Conservation (phyloP, 2,113 vertebrate genomes). For the Ginglymostoma cirratum region DNA sequence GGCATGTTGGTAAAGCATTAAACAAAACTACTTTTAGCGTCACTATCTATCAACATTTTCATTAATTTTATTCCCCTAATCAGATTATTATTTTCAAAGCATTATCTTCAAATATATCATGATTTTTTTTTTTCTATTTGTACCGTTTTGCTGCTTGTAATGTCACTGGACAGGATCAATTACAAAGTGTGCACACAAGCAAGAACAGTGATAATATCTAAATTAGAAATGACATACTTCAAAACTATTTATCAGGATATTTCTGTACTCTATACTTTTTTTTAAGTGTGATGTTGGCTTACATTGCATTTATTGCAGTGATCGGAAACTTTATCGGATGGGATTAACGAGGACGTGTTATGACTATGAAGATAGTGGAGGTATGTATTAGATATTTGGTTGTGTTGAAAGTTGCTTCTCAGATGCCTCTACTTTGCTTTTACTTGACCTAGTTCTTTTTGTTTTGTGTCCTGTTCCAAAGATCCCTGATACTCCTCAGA, state of each 20-base stretch:
- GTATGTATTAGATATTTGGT: constrained; percentile 24
- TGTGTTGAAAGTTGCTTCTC: neutral
- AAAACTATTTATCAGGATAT: neutral
- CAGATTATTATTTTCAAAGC: neutral
- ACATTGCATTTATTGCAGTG: constrained; percentile 13
- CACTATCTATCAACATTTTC: neutral
- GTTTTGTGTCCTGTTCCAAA: neutral
- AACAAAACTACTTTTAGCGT: neutral
- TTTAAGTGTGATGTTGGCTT: neutral
- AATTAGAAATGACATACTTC: neutral
- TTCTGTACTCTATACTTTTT: neutral
- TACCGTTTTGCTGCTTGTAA: neutral
- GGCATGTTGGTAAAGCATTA: neutral
- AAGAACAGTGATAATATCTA: constrained; percentile 12
- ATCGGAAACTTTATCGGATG: constrained; percentile 11
- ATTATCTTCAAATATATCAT: neutral
- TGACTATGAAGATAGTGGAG: neutral
- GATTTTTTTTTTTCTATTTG: neutral
- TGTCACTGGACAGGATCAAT: neutral
- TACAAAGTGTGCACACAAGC: neutral
- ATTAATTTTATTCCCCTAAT: neutral
- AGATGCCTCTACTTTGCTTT: neutral
- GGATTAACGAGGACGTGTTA: constrained; percentile 1
- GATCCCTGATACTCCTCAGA: neutral
- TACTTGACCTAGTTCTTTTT: neutral